Percentiles rank a stretch among this genome's conserved stretches.
Evolutionary conservation across 2,888 invertebrate species (phyloP).

Genomic region (Nyleta sp.): DNA sequence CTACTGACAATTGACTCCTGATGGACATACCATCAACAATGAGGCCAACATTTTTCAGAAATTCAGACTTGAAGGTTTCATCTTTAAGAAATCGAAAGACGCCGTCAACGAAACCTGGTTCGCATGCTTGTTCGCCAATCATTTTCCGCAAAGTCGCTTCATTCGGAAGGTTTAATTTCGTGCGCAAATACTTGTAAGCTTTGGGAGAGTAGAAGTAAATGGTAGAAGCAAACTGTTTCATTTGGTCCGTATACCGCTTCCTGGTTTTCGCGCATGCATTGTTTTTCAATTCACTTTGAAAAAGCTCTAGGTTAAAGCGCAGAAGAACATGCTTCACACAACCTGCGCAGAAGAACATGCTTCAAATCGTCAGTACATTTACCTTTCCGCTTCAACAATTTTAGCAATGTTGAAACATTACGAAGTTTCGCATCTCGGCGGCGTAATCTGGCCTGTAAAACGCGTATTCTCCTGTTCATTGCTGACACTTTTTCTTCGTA

Average conservation of each 20-base stretch:
- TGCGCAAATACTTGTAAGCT: constrained; percentile 3
- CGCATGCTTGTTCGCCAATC: neutral
- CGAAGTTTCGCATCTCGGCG: neutral
- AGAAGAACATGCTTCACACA: constrained; percentile 3
- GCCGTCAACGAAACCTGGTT: neutral
- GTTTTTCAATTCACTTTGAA: constrained; percentile 2
- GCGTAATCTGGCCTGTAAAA: neutral
- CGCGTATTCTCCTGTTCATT: neutral
- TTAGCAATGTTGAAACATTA: neutral
- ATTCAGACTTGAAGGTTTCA: neutral
- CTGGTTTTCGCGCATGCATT: constrained; percentile 1
- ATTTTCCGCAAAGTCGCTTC: constrained; percentile 8
- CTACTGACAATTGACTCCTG: constrained; percentile 8
- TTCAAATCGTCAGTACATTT: neutral
- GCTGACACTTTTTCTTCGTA: neutral
- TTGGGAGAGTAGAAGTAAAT: constrained; percentile 9
- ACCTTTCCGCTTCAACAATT: constrained; percentile 2
- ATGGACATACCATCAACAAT: constrained; percentile 20
- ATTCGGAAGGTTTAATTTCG: neutral
- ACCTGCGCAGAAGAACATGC: no score
- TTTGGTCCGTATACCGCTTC: neutral
- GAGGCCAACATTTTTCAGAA: constrained; percentile 1
- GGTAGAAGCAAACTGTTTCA: constrained; percentile 10
- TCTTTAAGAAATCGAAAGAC: constrained; percentile 5
- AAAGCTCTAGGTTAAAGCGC: neutral